Base-by-base conservation (phyloP, 1,140 invertebrate genomes). In the Drosophila sechellia region DNA sequence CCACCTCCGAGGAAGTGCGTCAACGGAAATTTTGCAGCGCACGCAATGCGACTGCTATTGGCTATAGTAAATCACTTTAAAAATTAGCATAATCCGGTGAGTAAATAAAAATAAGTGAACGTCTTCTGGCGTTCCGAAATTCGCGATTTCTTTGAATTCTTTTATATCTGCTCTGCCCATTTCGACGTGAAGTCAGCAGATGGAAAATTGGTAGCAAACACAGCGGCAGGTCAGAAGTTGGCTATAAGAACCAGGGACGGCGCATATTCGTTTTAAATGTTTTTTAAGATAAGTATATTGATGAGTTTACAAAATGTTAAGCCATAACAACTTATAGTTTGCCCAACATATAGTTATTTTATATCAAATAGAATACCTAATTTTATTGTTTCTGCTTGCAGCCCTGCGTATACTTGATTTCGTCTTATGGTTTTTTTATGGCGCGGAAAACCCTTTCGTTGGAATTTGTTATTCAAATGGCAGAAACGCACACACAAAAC, bases 1-100 rank as follows among this genome's bases (percentile, higher is more conserved):
- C 55, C 43, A 42, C 13, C 57, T 45, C 50, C 48, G 13, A 60
- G 59, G 66, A 86, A 83, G 75, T 87, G 79, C 81, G 83, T 83
- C 79, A 79, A 83, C 84, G 84, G 59, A 78, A 81, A 79, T 72
- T 83, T 65, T 79, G 79, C 74, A 86, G 79, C 58, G 68, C 81
- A 79, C 75, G 75, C 79, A 83, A 79, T 83, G 71, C 79, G 31
- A 31, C 27, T 31, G 27, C 31, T 68, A 84, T 84, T 83, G 85
- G 80, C 84, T 80, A 74, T 73, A 80, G 73, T 89, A 89, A 89
- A 89, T 89, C 85, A 89, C 84, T 89, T 89, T 90, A 89, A 75
- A 89, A 89, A 89, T 89, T 89, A 89, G 85, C 84, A 89, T 89
- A 89, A 89, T 90, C 84, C 84, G 80, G 85, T 80, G 80, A 84